These are phyloP conservation scores for Marmota monax DNA, from an alignment of 2,113 vertebrate genomes.

Conservation along the genomic window DNA sequence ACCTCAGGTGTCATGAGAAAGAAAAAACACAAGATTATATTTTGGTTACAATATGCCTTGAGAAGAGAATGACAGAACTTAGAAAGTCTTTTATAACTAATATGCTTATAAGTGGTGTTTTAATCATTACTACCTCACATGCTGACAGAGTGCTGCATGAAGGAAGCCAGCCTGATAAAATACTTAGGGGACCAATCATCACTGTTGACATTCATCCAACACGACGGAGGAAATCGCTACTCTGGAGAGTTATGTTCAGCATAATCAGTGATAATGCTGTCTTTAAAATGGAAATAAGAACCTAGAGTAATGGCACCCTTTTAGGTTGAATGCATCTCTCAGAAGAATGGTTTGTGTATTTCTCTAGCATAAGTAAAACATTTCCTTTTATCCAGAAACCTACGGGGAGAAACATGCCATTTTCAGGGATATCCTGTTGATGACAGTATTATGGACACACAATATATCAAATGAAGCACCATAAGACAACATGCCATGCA, in stretches of 20 bases:
- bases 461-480: slow-evolving; percentile 35
- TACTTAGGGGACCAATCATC: slow-evolving; percentile 44
- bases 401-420: slow-evolving; percentile 57
- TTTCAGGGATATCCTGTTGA: slow-evolving; percentile 58
- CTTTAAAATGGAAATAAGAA: slow-evolving; percentile 72
- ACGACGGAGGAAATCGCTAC: slow-evolving; percentile 62
- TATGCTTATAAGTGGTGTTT: slow-evolving; percentile 12
- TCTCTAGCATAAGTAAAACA: slow-evolving; percentile 64
- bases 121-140: neutral
- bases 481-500: neutral
- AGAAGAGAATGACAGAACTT: neutral
- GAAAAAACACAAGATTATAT: neutral
- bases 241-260: slow-evolving; percentile 55
- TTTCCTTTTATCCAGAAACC: slow-evolving; percentile 54
- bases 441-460: slow-evolving; percentile 23
- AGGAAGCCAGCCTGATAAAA: neutral
- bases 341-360: neutral
- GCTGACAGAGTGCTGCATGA: slow-evolving; percentile 15
- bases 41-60: neutral
- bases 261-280: slow-evolving; percentile 30
- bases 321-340: slow-evolving; percentile 56
- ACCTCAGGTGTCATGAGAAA: neutral
- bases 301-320: neutral
- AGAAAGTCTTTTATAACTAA: neutral
- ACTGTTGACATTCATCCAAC: slow-evolving; percentile 53